A percentile compares a stretch with the other conserved stretches of the same genome.
These are phyloP conservation scores for Andrena cerasifolii DNA, from an alignment of 1,140 invertebrate genomes.

Conservation along the genomic window DNA sequence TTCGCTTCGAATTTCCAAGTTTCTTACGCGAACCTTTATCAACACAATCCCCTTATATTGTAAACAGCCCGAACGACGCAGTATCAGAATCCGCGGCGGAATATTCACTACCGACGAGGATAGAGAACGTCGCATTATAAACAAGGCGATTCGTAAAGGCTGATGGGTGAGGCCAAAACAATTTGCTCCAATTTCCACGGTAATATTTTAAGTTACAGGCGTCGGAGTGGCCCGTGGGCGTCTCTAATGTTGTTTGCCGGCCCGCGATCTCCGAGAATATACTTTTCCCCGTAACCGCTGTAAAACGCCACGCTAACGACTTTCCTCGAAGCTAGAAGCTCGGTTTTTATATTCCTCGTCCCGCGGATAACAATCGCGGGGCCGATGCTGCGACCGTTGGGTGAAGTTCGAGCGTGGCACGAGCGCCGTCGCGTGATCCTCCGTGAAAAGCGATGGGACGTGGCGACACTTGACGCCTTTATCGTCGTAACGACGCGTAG, in stretches of 20 bases:
- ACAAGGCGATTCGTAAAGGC: too few relatives aligned
- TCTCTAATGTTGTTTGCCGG: too few relatives aligned
- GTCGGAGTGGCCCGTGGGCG: background rate
- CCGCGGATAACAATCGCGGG: too few relatives aligned
- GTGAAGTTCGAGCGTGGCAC: background rate
- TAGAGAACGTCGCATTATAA: too few relatives aligned
- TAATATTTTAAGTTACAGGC: background rate
- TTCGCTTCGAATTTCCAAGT: too few relatives aligned
- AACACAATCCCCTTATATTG: too few relatives aligned
- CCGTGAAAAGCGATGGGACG: slow-evolving; percentile 10
- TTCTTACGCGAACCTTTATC: too few relatives aligned
- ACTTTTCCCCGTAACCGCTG: background rate
- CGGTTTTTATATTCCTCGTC: too few relatives aligned
- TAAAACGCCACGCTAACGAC: background rate
- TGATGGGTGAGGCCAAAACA: background rate
- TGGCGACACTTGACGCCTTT: slow-evolving; percentile 22
- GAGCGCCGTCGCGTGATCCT: slow-evolving; percentile 4
- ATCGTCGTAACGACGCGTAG: slow-evolving; percentile 28
- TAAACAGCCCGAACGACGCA: too few relatives aligned
- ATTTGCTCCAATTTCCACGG: background rate
- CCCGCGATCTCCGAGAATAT: background rate
- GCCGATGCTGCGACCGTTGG: background rate
- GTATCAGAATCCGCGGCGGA: too few relatives aligned
- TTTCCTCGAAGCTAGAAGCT: background rate
- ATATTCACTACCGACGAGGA: too few relatives aligned